phyloP scores from a whole-genome alignment of 1,140 invertebrate genomes.

The Ceratosolen fusciceps region DNA sequence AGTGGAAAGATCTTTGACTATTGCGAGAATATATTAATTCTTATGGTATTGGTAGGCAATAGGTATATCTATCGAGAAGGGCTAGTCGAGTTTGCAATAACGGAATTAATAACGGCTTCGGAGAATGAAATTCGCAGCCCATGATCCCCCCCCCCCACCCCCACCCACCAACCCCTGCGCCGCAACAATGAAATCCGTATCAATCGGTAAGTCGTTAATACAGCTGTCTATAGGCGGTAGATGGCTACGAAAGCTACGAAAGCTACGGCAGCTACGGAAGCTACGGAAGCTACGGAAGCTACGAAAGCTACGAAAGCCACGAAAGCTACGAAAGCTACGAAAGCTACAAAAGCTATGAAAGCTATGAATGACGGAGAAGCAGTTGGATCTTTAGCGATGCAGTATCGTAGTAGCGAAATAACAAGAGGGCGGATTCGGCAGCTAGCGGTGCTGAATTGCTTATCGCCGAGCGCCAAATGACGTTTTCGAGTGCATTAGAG shows the following conservation, averaged over 20 bases:
- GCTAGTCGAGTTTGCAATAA: too few relatives aligned
- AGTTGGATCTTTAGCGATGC: slow-evolving; percentile 42
- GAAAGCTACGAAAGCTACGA: too few relatives aligned
- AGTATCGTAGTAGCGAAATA: slow-evolving; percentile 11
- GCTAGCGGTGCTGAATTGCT: not conserved
- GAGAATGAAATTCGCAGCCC: not conserved
- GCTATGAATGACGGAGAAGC: slow-evolving; percentile 14
- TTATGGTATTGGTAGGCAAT: too few relatives aligned
- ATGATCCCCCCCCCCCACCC: not conserved
- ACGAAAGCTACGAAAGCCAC: too few relatives aligned
- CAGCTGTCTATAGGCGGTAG: not conserved
- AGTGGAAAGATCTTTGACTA: too few relatives aligned
- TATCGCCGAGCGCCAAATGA: slow-evolving; percentile 54
- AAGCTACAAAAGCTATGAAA: too few relatives aligned
- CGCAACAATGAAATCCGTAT: slow-evolving; percentile 33
- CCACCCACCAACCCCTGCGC: too few relatives aligned
- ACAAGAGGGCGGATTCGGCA: slow-evolving; percentile 23
- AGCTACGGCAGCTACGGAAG: too few relatives aligned
- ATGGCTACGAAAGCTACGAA: too few relatives aligned
- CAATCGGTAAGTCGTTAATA: slow-evolving; percentile 40
- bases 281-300: too few relatives aligned
- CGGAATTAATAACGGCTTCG: not conserved
- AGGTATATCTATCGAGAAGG: too few relatives aligned
- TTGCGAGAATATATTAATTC: too few relatives aligned
- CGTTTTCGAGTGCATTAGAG: slow-evolving; percentile 55